Conservation (phyloP, 2,888 invertebrate genomes). For the Dynastes grantii region DNA sequence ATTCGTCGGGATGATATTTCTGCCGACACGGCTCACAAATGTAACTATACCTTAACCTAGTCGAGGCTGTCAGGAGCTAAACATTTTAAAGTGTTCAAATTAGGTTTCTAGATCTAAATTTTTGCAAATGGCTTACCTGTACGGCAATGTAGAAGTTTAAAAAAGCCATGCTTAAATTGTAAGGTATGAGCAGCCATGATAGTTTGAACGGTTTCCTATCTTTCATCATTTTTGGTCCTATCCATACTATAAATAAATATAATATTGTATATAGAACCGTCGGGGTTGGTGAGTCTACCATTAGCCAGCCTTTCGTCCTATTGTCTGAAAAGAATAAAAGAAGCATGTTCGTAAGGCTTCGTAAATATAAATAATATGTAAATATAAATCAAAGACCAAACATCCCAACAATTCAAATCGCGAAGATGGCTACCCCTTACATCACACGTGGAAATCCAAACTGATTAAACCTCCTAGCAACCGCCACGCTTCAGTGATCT, state of each 20-base stretch:
- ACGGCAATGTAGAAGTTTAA: slow-evolving; percentile 89
- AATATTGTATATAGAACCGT: slow-evolving; percentile 80
- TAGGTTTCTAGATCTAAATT: no score
- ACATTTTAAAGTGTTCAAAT: slow-evolving; percentile 42
- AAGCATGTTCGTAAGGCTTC: no score
- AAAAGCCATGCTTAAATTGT: slow-evolving; percentile 88
- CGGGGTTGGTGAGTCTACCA: slow-evolving; percentile 87
- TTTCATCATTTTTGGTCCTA: slow-evolving; percentile 88
- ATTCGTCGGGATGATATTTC: slow-evolving; percentile 83
- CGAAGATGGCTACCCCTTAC: no score
- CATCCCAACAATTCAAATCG: no score
- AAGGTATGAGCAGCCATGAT: slow-evolving; percentile 84
- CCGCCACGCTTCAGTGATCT: no score
- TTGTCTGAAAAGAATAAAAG: slow-evolving; percentile 75
- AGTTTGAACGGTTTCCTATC: slow-evolving; percentile 83
- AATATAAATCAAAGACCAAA: no score
- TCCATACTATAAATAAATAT: slow-evolving; percentile 85
- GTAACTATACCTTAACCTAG: slow-evolving; percentile 85
- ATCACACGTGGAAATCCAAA: no score
- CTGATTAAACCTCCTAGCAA: no score
- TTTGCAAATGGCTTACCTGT: slow-evolving; percentile 73
- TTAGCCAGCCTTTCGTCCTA: slow-evolving; percentile 87
- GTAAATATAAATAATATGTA: no score
- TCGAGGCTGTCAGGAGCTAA: slow-evolving; percentile 77
- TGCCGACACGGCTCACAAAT: slow-evolving; percentile 90